Base-by-base conservation (phyloP, 1,140 invertebrate genomes). In the Lanistes nyassanus region DNA sequence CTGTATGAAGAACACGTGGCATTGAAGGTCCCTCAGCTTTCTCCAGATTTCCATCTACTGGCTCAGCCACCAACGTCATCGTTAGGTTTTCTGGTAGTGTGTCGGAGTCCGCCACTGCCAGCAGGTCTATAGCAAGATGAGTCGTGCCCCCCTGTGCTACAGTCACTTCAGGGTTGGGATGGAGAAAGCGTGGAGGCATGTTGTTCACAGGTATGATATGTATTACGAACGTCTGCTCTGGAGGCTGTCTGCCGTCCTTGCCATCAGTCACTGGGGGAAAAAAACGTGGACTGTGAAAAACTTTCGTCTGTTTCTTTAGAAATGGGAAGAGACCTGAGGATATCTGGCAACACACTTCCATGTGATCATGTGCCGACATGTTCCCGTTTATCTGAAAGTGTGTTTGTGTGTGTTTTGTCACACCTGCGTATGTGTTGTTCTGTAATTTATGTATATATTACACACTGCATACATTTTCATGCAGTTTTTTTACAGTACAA, bases 141-240 rank as follows among this genome's bases (percentile, higher is more conserved):
- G 74, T 72, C 21, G n/a, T 71, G 19, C 80, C 78, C n/a, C 80
- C 76, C 62, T 82, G 72, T 29, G 81, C 29, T n/a, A 85, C 78
- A n/a, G 74, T 79, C 0, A 87, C n/a, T 4, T 76, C 55, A n/a
- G 80, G 76, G 68, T 72, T 69, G 2, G 78, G 55, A 29, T 78
- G 60, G 0, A 64, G 36, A 66, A 84, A 82, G 21, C 39, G 37
- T 0, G 85, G 84, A 42, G 82, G 79, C 23, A 75, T 78, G 76
- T 85, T 86, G 74, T 86, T 84, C 11, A 86, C 83, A n/a, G 86
- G 86, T 16, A 81, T 42, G 2, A 88, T 75, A 34, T 73, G 60
- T 19, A 88, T 85, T 9, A 75, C 79, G 71, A 87, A 87, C 70
- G 71, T 78, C 53, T 87, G 79, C 73, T 87, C 84, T 47, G 81